phyloP scores from a whole-genome alignment of 2,113 vertebrate species.

The Toxotes jaculatrix region DNA sequence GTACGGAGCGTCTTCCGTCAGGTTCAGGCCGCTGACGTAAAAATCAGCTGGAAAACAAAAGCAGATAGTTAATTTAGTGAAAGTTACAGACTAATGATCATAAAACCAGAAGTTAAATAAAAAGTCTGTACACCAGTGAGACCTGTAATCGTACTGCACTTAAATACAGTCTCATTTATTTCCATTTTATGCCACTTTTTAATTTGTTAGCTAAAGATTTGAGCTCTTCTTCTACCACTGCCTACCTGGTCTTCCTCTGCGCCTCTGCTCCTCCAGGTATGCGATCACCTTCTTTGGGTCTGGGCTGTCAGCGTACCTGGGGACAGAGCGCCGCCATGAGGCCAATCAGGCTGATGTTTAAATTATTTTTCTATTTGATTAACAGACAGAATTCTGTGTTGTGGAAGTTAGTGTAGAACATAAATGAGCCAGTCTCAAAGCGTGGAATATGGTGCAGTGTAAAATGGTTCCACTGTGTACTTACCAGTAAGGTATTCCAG shows the following conservation, averaged over 20 bases:
- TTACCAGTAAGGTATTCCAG: slow-evolving; percentile 82
- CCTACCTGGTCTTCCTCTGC: slow-evolving; percentile 75
- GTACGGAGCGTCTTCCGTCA: slow-evolving; percentile 78
- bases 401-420: no score
- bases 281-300: slow-evolving; percentile 78
- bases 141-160: no score
- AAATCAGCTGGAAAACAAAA: slow-evolving; percentile 71
- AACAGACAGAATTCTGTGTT: no score
- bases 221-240: not conserved
- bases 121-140: no score
- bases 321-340: slow-evolving; percentile 10
- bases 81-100: no score
- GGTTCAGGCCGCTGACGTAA: slow-evolving; percentile 83
- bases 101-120: no score
- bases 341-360: not conserved
- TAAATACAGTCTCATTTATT: no score
- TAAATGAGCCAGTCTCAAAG: no score
- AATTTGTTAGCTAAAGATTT: not conserved
- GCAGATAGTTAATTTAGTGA: not conserved
- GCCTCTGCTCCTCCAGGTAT: slow-evolving; percentile 77
- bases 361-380: not conserved
- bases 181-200: no score
- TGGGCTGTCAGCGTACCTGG: slow-evolving; percentile 76
- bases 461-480: not conserved
- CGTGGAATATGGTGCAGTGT: not conserved